These are phyloP conservation scores for Marmota monax DNA, from an alignment of 2,113 vertebrate genomes.

Conservation along the genomic window DNA sequence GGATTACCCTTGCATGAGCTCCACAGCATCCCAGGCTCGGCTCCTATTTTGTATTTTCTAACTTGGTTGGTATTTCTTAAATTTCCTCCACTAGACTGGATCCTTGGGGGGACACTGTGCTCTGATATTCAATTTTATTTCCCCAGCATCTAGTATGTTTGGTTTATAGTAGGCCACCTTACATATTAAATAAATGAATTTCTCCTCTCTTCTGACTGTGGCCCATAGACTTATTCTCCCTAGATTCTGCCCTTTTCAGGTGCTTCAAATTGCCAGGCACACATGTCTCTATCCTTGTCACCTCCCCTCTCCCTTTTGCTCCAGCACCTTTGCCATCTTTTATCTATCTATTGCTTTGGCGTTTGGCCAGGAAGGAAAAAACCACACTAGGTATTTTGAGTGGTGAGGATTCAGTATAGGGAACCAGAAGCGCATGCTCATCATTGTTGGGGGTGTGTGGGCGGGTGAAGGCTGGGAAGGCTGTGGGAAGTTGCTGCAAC, in stretches of 20 bases:
- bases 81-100: not conserved
- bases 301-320: too few relatives aligned
- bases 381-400: not conserved
- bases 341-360: not conserved
- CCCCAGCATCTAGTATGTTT: not conserved
- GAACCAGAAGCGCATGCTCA: rapidly evolving
- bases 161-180: too few relatives aligned
- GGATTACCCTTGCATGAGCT: rapidly evolving
- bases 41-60: not conserved
- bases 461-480: not conserved
- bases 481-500: not conserved
- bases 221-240: too few relatives aligned
- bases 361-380: not conserved
- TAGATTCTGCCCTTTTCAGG: not conserved
- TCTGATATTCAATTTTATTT: not conserved
- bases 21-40: not conserved
- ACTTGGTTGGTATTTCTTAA: not conserved
- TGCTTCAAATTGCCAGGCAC: not conserved
- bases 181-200: not conserved
- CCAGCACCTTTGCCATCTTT: not conserved
- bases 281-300: not conserved
- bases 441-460: too few relatives aligned
- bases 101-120: not conserved
- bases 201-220: not conserved
- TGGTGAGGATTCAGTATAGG: not conserved